Evolutionary conservation across 1,140 invertebrate species (phyloP).

Genomic region (Lordiphosa stackelbergi): DNA sequence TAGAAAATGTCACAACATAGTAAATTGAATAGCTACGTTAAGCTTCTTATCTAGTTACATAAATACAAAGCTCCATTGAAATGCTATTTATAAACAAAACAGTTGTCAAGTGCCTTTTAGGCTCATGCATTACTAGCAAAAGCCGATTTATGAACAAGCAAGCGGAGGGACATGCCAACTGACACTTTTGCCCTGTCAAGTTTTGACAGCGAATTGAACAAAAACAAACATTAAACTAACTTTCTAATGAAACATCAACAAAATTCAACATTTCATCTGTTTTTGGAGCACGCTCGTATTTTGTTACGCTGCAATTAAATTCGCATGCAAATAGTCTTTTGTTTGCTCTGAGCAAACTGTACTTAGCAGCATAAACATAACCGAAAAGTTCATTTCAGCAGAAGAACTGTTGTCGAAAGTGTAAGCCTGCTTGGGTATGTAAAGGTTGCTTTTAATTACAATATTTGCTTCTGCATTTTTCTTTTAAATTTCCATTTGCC

Average conservation of each 20-base stretch:
- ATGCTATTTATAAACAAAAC: slow-evolving; percentile 27
- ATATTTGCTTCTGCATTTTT: no score
- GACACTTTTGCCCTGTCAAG: no score
- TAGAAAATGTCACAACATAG: not conserved
- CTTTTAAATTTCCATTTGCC: no score
- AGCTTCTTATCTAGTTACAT: slow-evolving; percentile 17
- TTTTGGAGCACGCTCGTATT: slow-evolving; percentile 2
- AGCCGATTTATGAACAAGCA: slow-evolving; percentile 24
- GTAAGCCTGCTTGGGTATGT: no score
- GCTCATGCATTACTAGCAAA: slow-evolving; percentile 6
- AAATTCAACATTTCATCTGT: slow-evolving; percentile 7
- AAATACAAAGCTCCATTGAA: slow-evolving; percentile 1
- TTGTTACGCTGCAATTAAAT: slow-evolving; percentile 3
- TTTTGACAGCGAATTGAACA: slow-evolving; percentile 51
- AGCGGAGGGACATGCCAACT: no score
- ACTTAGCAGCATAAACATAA: not conserved
- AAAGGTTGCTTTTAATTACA: no score
- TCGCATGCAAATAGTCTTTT: slow-evolving; percentile 3
- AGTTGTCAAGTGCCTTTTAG: slow-evolving; percentile 36
- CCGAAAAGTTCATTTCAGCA: no score
- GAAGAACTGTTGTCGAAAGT: no score
- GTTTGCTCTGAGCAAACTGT: slow-evolving; percentile 1
- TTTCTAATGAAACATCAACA: slow-evolving; percentile 58
- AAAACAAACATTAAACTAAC: slow-evolving; percentile 29
- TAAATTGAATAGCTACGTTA: slow-evolving; percentile 7